Evolutionary conservation across 2,113 vertebrate species (phyloP).

Genomic region (Epinephelus lanceolatus): DNA sequence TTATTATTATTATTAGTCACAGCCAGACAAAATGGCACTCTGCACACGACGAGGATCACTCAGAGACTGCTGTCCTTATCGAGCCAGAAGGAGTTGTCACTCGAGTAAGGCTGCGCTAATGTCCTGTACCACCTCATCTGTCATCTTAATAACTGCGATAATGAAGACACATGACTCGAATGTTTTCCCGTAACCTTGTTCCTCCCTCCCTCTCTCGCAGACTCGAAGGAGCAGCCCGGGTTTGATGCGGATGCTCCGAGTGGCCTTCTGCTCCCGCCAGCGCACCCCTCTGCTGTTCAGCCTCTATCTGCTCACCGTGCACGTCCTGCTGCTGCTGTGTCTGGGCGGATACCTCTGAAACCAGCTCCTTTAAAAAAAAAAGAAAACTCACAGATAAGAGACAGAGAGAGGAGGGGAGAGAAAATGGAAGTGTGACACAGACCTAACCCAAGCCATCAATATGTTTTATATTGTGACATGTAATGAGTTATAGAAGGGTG

Average conservation of each 20-base stretch:
- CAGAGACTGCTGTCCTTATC: constrained; percentile 88
- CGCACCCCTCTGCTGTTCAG: constrained; percentile 88
- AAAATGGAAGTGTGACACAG: constrained; percentile 15
- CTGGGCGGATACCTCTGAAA: constrained; percentile 91
- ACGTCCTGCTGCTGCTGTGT: constrained; percentile 91
- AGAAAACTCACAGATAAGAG: constrained; percentile 17
- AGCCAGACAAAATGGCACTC: constrained; percentile 83
- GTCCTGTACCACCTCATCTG: background rate
- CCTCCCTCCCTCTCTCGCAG: constrained; percentile 72
- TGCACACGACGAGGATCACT: constrained; percentile 68
- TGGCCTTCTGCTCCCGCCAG: constrained; percentile 87
- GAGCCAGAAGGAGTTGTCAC: constrained; percentile 84
- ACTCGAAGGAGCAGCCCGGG: constrained; percentile 79
- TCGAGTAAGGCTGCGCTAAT: constrained; percentile 83
- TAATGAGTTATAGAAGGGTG: constrained; percentile 21
- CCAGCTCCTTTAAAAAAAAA: background rate
- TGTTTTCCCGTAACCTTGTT: constrained; percentile 27
- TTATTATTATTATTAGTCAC: constrained; percentile 71
- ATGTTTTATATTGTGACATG: constrained; percentile 46
- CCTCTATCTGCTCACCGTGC: constrained; percentile 89
- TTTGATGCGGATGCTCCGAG: constrained; percentile 85
- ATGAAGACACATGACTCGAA: constrained; percentile 17
- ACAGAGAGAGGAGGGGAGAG: background rate
- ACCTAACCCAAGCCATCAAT: constrained; percentile 42
- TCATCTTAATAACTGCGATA: constrained; percentile 26